Conservation (phyloP, 2,888 invertebrate genomes). For the Eupithecia centaureata region DNA sequence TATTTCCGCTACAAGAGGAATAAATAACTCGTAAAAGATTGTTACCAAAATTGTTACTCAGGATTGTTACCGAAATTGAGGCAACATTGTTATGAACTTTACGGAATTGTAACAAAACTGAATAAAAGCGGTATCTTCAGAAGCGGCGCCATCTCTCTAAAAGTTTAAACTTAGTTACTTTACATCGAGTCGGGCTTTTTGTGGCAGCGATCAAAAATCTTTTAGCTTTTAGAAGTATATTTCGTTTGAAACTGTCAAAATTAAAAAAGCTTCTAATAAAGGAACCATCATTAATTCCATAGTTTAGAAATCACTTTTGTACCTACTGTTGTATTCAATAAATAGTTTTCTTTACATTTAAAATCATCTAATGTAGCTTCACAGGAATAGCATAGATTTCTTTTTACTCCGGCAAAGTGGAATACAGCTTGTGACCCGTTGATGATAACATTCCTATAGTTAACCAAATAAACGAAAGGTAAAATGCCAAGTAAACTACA, state of each 20-base stretch:
- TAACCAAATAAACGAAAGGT: too few species aligned
- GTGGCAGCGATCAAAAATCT: background rate
- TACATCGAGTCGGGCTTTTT: background rate
- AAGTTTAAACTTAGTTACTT: conserved; percentile 1
- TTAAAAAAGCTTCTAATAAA: background rate
- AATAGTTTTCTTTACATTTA: too few species aligned
- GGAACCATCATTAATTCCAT: too few species aligned
- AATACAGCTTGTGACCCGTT: too few species aligned
- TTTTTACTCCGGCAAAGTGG: too few species aligned
- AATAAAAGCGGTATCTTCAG: conserved; percentile 1
- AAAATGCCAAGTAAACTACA: too few species aligned
- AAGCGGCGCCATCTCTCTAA: background rate
- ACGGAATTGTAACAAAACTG: conserved; percentile 1
- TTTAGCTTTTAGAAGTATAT: background rate
- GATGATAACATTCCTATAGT: too few species aligned
- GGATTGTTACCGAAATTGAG: conserved; percentile 1
- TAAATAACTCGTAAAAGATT: conserved; percentile 4
- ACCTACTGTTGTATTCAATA: too few species aligned
- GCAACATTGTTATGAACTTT: conserved; percentile 2
- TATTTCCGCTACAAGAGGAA: background rate
- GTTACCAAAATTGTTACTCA: background rate
- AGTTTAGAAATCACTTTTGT: too few species aligned
- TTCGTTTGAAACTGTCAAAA: background rate
- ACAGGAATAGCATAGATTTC: too few species aligned
- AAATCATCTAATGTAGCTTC: too few species aligned